Evolutionary conservation across 2,797 vertebrate species (phyloP), one percentile per base, ranked within the genome.

Genomic region (Typhlichthys subterraneus): DNA sequence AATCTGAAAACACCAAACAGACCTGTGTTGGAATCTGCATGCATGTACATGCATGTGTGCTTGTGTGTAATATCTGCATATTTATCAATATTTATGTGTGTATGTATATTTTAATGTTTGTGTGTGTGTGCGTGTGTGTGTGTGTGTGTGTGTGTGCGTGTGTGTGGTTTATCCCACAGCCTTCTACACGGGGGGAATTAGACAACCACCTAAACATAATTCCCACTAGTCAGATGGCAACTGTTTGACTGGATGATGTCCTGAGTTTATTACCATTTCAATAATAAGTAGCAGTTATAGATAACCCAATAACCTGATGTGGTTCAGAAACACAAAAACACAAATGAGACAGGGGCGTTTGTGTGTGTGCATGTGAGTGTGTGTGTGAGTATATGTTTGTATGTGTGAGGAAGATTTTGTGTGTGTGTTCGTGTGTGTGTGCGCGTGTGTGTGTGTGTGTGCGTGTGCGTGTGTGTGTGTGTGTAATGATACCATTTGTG

Each of bases 161-260:
- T 61, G 49, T 49, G n/a, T 12, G 47, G 19, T 19, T 19, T 19
- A 19, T 78, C 75, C 75, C 80, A 65, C 51, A 50, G 48, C 75
- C 2, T 83, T 77, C 80, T 77, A 87, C 84, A 84, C 87, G 83
- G 73, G 51, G 53, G 60, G 70, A 80, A 86, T 84, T 82, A 83
- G 79, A 77, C 63, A 60, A 61, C 12, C 47, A 45, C 77, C 10
- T 81, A 79, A 85, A 84, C 80, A 81, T 79, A 80, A 83, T 81
- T 75, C 80, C 77, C 58, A 83, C 6, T 38, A 38, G 9, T 38
- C 38, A 7, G 38, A 38, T 38, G 38, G 38, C 6, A 6, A 38
- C 38, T 38, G 38, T 38, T 38, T 38, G 38, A 9, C 38, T 38
- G 38, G 7, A 38, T 38, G 38, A 38, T 81, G 58, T 65, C 79